Conservation (phyloP, 2,888 invertebrate genomes). For the Spilarctia lutea region DNA sequence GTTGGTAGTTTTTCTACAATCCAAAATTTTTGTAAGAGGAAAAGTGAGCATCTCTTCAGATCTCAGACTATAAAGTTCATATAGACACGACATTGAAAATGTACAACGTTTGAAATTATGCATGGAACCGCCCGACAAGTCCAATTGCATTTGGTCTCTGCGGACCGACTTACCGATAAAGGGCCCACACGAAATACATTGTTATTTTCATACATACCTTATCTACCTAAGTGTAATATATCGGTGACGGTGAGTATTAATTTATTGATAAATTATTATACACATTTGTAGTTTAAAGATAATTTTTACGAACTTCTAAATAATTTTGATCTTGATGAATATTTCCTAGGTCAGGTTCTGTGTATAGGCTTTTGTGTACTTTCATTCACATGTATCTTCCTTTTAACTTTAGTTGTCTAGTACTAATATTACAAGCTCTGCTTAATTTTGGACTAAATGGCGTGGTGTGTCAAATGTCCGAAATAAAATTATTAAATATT, state of each 20-base stretch:
- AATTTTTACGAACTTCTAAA: not conserved
- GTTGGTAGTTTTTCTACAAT: no score
- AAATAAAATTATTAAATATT: no score
- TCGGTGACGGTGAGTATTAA: not conserved
- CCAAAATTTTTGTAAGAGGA: no score
- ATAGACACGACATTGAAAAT: not conserved
- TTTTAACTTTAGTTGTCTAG: no score
- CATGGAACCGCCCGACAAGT: slow-evolving; percentile 57
- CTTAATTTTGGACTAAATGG: no score
- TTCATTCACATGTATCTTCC: no score
- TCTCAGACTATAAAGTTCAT: not conserved
- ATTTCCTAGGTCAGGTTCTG: no score
- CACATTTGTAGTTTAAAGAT: rapidly evolving
- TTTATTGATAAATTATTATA: not conserved
- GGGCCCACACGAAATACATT: not conserved
- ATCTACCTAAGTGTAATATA: no score
- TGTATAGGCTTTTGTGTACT: no score
- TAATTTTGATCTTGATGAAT: not conserved
- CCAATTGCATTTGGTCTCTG: slow-evolving; percentile 52
- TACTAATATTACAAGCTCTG: no score
- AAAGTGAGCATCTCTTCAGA: no score
- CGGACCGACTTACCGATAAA: not conserved
- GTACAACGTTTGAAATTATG: slow-evolving; percentile 29
- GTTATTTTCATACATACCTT: not conserved
- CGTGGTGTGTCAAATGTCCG: no score